Base-by-base conservation (phyloP, 37 sponge, comb jelly and placozoan genomes). In the Ianthella basta region DNA sequence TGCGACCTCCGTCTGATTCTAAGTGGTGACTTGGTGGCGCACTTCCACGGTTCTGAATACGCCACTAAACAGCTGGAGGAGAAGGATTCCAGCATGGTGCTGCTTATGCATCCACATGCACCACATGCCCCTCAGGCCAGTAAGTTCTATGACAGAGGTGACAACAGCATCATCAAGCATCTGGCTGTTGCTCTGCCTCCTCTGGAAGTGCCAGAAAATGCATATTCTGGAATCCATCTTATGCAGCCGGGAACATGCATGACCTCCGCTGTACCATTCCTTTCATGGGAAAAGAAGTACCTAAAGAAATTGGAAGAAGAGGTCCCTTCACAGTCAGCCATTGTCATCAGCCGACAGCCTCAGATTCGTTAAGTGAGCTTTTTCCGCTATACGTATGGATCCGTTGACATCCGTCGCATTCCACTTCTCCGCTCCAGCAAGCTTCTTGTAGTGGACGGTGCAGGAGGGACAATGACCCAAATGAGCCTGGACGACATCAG, bases 401-500 rank as follows among this genome's bases (percentile, higher is more conserved):
- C 85, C 0, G 63, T 95, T 33, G 88, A 91, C 65, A 39, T 91
- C 32, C 79, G 88, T 14, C 84, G 86, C 8, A 82, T 84, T 85
- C 95, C 95, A 5, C 79, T 95, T 25, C 82, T 56, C 1, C 79
- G 86, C 20, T 87, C 90, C 0, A 56, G 80, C 83, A 95, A 95
- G 69, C 83, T 95, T 56, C 82, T 89, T 68, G 83, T 79, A 13
- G 84, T 91, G 35, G 87, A 89, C 68, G 85, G 95, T 40, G 63
- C 86, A n/a, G 86, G 83, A 29, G 79, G 86, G 0, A 75, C 59
- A 38, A 30, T 79, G 18, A 80, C 57, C 0, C 27, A 74, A 20
- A 92, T 89, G 88, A 92, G 95, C 37, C 56, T 54, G 18, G 95
- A 95, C 39, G 92, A 95, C 57, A 64, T 73, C 0, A 56, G 61